phyloP scores from a whole-genome alignment of 2,113 vertebrate species.

The Colistium nudipinnis region DNA sequence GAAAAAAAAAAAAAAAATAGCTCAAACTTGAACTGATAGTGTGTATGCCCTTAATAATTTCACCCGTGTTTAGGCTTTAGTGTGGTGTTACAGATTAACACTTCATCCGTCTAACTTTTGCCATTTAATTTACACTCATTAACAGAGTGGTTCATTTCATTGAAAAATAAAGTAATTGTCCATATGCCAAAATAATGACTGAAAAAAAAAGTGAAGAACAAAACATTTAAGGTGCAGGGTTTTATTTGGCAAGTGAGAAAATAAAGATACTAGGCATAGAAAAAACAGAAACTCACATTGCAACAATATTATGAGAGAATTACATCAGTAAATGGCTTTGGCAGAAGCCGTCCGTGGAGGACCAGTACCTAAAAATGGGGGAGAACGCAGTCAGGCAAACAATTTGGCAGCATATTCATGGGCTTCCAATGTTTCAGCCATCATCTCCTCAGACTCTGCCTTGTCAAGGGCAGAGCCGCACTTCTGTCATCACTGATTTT shows the following conservation, averaged over 20 bases:
- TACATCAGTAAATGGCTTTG: not conserved
- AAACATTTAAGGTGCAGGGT: not conserved
- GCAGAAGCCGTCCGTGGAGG: not conserved
- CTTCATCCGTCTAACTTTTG: not conserved
- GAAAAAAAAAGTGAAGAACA: not conserved
- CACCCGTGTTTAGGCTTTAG: no score
- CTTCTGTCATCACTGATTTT: conserved; percentile 47
- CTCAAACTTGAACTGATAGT: no score
- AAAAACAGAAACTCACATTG: not conserved
- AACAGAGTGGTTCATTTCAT: not conserved
- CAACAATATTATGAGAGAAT: not conserved
- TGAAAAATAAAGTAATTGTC: not conserved
- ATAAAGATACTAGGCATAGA: no score
- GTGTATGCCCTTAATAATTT: no score
- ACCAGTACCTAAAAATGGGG: conserved; percentile 4
- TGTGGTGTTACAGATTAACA: no score
- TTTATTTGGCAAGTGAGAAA: conserved; percentile 4
- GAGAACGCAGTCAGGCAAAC: not conserved
- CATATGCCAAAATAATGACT: not conserved
- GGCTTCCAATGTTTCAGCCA: not conserved
- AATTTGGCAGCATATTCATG: not conserved
- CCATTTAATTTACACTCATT: not conserved
- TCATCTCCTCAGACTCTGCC: conserved; percentile 54
- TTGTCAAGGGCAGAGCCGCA: conserved; percentile 69
- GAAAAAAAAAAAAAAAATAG: no score